Evolutionary conservation across 2,113 vertebrate genomes (phyloP).

Genomic region (Tragelaphus strepsiceros): DNA sequence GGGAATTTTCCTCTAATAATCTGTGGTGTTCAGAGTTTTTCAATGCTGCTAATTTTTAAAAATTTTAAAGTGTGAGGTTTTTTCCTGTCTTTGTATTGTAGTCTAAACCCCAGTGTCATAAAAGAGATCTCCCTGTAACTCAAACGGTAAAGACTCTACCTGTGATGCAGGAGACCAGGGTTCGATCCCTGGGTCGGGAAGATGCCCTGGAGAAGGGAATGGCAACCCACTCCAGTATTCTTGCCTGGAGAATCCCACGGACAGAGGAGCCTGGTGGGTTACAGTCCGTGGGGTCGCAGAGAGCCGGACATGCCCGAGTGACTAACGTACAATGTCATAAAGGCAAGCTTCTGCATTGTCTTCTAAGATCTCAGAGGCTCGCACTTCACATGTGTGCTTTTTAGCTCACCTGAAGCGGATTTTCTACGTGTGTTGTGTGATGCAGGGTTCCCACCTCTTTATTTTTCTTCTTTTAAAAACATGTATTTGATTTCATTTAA

Average conservation of each 20-base stretch:
- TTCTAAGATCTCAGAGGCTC: neutral
- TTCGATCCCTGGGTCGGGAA: too few species aligned
- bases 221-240: too few species aligned
- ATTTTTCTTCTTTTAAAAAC: neutral
- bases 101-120: neutral
- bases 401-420: neutral
- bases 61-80: neutral
- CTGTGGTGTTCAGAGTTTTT: neutral
- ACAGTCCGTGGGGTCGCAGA: too few species aligned
- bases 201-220: too few species aligned
- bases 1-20: neutral
- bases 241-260: too few species aligned
- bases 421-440: neutral
- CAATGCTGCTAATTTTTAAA: neutral
- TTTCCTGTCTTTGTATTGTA: neutral
- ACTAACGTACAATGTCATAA: neutral
- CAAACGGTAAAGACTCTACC: too few species aligned
- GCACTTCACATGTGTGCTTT: neutral
- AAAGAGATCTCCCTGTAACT: too few species aligned
- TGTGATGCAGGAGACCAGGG: too few species aligned
- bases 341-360: neutral
- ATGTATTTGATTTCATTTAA: too few species aligned
- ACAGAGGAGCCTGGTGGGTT: too few species aligned
- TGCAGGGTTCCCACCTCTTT: neutral
- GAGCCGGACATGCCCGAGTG: too few species aligned